These are phyloP conservation scores for Battus philenor DNA, from an alignment of 1,140 invertebrate genomes.

Conservation along the genomic window DNA sequence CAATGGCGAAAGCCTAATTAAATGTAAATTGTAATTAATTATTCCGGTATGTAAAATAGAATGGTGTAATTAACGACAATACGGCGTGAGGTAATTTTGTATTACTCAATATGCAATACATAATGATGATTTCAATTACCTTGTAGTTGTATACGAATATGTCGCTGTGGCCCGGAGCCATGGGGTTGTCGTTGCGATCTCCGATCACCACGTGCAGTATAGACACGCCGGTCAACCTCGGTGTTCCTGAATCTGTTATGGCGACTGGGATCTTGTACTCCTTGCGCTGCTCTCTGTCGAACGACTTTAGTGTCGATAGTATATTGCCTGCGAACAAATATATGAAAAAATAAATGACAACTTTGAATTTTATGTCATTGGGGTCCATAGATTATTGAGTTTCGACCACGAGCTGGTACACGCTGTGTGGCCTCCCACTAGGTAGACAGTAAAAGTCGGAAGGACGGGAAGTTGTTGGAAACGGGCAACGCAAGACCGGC, in stretches of 20 bases:
- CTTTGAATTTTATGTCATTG: too few relatives aligned
- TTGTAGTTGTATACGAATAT: conserved; percentile 96
- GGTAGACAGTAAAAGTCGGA: too few relatives aligned
- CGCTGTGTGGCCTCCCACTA: too few relatives aligned
- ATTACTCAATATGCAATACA: not conserved
- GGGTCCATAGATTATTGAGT: too few relatives aligned
- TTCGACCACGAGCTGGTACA: too few relatives aligned
- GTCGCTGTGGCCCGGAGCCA: conserved; percentile 86
- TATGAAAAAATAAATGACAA: too few relatives aligned
- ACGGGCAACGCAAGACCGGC: too few relatives aligned
- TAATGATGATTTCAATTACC: conserved; percentile 67
- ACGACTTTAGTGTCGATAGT: conserved; percentile 80
- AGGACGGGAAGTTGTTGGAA: too few relatives aligned
- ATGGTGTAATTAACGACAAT: conserved; percentile 6
- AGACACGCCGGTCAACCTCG: conserved; percentile 83
- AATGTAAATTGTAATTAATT: too few relatives aligned
- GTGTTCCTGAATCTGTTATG: conserved; percentile 89
- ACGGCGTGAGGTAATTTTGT: too few relatives aligned
- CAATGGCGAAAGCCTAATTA: too few relatives aligned
- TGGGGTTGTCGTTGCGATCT: conserved; percentile 92
- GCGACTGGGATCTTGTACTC: conserved; percentile 90
- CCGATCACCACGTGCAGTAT: conserved; percentile 91
- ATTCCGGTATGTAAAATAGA: conserved; percentile 3
- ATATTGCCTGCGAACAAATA: conserved; percentile 50
- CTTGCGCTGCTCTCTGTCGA: conserved; percentile 93